Evolutionary conservation across 2,797 vertebrate genomes (phyloP).

Genomic region (Schizopygopsis malacanthus): DNA sequence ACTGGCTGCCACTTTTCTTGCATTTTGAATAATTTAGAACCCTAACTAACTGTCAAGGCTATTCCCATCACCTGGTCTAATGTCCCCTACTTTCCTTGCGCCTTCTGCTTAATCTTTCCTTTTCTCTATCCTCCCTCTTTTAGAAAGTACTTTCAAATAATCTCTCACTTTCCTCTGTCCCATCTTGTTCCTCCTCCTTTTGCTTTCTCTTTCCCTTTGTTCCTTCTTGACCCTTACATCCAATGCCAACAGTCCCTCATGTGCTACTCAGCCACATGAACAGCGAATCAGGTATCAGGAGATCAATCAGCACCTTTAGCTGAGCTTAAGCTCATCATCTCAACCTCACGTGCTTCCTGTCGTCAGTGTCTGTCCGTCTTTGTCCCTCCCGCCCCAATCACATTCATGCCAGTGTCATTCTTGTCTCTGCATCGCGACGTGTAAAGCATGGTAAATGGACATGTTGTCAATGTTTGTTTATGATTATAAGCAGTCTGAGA

Average conservation of each 20-base stretch:
- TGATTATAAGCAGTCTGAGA: conserved; percentile 9
- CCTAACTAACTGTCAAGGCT: background rate
- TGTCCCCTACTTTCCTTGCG: conserved; percentile 8
- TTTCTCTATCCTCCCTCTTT: conserved; percentile 42
- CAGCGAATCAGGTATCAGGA: conserved; percentile 90
- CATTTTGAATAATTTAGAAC: background rate
- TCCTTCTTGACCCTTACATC: conserved; percentile 52
- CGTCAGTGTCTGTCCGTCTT: conserved; percentile 25
- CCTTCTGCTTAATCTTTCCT: conserved; percentile 41
- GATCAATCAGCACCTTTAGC: conserved; percentile 58
- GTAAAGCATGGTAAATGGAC: conserved; percentile 57
- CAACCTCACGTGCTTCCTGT: conserved; percentile 27
- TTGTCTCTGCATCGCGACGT: conserved; percentile 54
- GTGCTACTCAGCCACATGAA: conserved; percentile 85
- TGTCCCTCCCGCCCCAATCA: conserved; percentile 8
- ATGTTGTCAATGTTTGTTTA: conserved; percentile 31
- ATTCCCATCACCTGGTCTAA: background rate
- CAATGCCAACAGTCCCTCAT: conserved; percentile 72
- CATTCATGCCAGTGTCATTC: conserved; percentile 33
- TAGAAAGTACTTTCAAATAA: conserved; percentile 44
- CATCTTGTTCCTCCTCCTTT: conserved; percentile 52
- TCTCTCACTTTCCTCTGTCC: conserved; percentile 30
- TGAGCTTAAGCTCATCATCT: conserved; percentile 38
- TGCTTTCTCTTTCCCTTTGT: conserved; percentile 45
- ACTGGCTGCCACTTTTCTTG: background rate